Conservation (phyloP, 1,140 invertebrate genomes). For the Tribolium castaneum region DNA sequence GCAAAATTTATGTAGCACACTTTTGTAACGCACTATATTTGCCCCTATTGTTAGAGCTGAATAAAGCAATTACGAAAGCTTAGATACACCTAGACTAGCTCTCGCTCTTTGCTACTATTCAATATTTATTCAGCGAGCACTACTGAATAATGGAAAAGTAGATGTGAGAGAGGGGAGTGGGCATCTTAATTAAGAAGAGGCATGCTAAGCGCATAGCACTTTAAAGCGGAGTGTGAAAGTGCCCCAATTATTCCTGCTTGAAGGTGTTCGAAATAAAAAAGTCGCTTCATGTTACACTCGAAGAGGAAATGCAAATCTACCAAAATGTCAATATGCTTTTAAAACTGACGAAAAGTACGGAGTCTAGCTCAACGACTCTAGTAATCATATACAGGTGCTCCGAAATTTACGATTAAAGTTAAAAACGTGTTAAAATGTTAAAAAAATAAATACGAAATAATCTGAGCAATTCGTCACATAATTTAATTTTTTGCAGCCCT, state of each 20-base stretch:
- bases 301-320: too few species aligned
- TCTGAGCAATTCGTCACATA: too few species aligned
- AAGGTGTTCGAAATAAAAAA: too few species aligned
- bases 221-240: neutral
- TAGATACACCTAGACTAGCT: constrained; percentile 6
- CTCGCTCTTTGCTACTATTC: constrained; percentile 18
- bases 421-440: too few species aligned
- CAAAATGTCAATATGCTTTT: too few species aligned
- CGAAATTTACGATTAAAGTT: too few species aligned
- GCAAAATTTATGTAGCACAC: neutral
- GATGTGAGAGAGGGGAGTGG: neutral
- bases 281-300: too few species aligned
- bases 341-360: too few species aligned
- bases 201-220: neutral
- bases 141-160: constrained; percentile 30
- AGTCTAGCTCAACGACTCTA: too few species aligned
- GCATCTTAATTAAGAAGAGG: constrained; percentile 2
- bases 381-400: too few species aligned
- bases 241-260: neutral
- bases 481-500: too few species aligned
- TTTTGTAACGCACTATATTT: neutral
- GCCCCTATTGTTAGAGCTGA: constrained; percentile 1
- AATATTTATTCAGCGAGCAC: constrained; percentile 14
- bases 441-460: too few species aligned
- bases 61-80: constrained; percentile 19